phyloP scores from a whole-genome alignment of 2,797 vertebrate genomes.

The Malacoctenus gilli region DNA sequence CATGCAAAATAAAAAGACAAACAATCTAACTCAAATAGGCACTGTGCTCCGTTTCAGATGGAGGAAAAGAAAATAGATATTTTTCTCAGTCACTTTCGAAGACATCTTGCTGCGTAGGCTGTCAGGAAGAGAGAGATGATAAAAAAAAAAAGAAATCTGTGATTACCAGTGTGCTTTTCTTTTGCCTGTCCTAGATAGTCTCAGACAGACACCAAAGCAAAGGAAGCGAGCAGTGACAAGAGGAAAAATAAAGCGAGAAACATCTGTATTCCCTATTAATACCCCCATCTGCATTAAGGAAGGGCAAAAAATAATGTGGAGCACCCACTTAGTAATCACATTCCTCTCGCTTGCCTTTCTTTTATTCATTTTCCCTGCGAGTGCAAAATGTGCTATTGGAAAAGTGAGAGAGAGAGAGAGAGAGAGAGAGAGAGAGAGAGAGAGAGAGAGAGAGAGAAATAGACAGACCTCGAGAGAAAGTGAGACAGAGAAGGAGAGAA shows the following conservation, averaged over 20 bases:
- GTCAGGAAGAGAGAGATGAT: conserved; percentile 45
- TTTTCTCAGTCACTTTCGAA: conserved; percentile 26
- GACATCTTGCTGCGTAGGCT: conserved; percentile 41
- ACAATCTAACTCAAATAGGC: conserved; percentile 2
- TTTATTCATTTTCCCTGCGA: conserved; percentile 54
- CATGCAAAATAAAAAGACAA: conserved; percentile 40
- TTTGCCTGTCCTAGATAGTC: conserved; percentile 43
- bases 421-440: conserved; percentile 25
- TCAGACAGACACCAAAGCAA: conserved; percentile 36
- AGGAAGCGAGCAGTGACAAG: conserved; percentile 12
- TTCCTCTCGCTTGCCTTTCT: conserved; percentile 37
- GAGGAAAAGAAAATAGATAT: conserved; percentile 32
- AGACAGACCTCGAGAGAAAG: conserved; percentile 26
- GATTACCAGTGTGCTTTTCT: conserved; percentile 40
- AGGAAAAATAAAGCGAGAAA: conserved; percentile 26
- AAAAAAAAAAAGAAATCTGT: conserved; percentile 23
- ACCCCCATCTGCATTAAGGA: conserved; percentile 20
- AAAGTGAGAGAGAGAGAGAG: conserved; percentile 21
- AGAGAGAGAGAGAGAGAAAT: conserved; percentile 16
- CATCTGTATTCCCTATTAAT: conserved; percentile 25
- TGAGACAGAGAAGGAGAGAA: conserved; percentile 12
- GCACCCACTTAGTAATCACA: conserved; percentile 46
- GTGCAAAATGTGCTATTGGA: conserved; percentile 45
- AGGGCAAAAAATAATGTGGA: conserved; percentile 35
- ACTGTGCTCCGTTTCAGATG: conserved; percentile 35